phyloP scores from a whole-genome alignment of 2,888 invertebrate genomes.

The Incurvaria masculella region DNA sequence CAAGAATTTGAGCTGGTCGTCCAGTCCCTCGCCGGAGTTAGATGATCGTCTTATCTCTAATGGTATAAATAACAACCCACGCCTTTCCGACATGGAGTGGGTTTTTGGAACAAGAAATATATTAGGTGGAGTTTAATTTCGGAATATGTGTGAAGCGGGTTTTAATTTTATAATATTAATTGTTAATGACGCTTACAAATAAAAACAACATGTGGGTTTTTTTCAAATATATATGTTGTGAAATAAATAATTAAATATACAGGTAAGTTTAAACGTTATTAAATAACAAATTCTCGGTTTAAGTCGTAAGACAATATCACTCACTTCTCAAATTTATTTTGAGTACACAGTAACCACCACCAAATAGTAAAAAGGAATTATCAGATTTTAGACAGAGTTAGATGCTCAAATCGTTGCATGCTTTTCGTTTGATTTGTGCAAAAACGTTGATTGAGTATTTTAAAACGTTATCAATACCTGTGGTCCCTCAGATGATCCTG shows the following conservation, averaged over 20 bases:
- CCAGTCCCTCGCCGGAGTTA: conserved; percentile 27
- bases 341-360: too few relatives aligned
- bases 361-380: too few relatives aligned
- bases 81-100: conserved; percentile 13
- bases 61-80: conserved; percentile 23
- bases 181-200: neutral
- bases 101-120: neutral
- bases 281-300: too few relatives aligned
- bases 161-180: conserved; percentile 4
- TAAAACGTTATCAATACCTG: conserved; percentile 58
- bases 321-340: too few relatives aligned
- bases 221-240: conserved; percentile 3
- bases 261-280: too few relatives aligned
- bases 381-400: too few relatives aligned
- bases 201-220: conserved; percentile 1
- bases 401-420: too few relatives aligned
- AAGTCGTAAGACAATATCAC: too few relatives aligned
- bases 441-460: neutral
- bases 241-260: conserved; percentile 7
- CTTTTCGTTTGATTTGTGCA: too few relatives aligned
- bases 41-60: conserved; percentile 33
- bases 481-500: conserved; percentile 95
- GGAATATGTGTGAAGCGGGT: too few relatives aligned
- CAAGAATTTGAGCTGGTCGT: conserved; percentile 22
- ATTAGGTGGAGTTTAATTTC: too few relatives aligned